Base-by-base conservation (phyloP, 2,888 invertebrate species). In the Acheta domesticus region DNA sequence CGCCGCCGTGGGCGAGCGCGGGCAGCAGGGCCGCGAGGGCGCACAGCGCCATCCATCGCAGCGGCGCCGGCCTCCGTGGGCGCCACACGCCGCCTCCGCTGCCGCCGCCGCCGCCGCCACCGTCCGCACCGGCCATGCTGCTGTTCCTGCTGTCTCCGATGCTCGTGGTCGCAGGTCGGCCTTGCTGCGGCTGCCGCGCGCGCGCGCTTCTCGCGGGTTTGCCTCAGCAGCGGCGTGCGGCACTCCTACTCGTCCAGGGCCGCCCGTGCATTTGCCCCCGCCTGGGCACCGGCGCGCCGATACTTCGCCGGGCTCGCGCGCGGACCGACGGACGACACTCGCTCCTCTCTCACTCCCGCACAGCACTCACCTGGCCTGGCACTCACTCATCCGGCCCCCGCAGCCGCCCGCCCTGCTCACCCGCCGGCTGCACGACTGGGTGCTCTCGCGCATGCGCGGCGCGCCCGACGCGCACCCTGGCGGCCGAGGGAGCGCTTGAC, bases 391-490 rank as follows among this genome's bases (percentile, higher is more conserved):
- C 62, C n/a, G 14, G 12, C n/a, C n/a, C 62, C 14, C 62, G 16
- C 62, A n/a, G 14, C 62, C 62, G 62, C 62, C 62, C 62, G n/a
- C 62, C 62, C n/a, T 62, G n/a, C 62, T n/a, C 14, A 14, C 62
- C 14, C n/a, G n/a, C 62, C 14, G n/a, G 5, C 62, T 62, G 16
- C 62, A 0, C n/a, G n/a, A 14, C n/a, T n/a, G 62, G 14, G 14
- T 62, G n/a, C 62, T 62, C 62, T 62, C 62, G n/a, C 62, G 62
- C 62, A 62, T 62, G 62, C 62, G 62, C 62, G 62, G 62, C 14
- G 62, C 62, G 62, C 62, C 4, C 16, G 62, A 36, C 16, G 62
- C 62, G 62, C 62, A n/a, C 62, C n/a, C 62, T 62, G 16, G 8
- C n/a, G 62, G 62, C 14, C n/a, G n/a, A 62, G n/a, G 16, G n/a